A percentile compares a stretch with the other conserved stretches of the same genome.
Conservation (phyloP, 2,888 invertebrate genomes). For the Dryococelus australis region DNA sequence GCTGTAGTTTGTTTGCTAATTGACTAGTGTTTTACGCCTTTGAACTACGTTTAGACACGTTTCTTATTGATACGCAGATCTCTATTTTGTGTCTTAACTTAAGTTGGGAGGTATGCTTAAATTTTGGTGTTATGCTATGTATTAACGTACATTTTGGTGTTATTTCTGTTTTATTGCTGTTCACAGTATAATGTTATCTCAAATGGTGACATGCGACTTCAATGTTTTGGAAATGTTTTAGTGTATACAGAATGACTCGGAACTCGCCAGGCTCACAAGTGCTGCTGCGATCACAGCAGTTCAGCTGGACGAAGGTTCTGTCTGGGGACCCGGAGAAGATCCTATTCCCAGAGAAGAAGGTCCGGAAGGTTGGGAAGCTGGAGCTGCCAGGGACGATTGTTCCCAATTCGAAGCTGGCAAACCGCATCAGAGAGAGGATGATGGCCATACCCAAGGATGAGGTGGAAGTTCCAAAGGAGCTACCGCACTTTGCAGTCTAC, state of each 20-base stretch:
- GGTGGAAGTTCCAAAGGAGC: not conserved
- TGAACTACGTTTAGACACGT: no score
- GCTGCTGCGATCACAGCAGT: slow-evolving; percentile 56
- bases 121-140: no score
- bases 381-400: not conserved
- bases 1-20: no score
- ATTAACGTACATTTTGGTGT: no score
- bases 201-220: no score
- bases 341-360: slow-evolving; percentile 26
- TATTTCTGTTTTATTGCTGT: no score
- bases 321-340: slow-evolving; percentile 68
- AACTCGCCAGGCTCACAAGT: slow-evolving; percentile 39
- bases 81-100: no score
- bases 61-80: no score
- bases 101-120: no score
- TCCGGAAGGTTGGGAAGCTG: not conserved
- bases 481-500: not conserved
- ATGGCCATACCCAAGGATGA: not conserved
- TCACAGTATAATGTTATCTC: no score
- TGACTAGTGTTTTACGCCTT: no score
- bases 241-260: slow-evolving; percentile 38
- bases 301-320: slow-evolving; percentile 73
- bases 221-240: no score
- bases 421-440: not conserved
- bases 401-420: not conserved